Evolutionary conservation across 2,888 invertebrate species (phyloP), one percentile per base, ranked within the genome.

Genomic region (Chrysopilus asiliformis): DNA sequence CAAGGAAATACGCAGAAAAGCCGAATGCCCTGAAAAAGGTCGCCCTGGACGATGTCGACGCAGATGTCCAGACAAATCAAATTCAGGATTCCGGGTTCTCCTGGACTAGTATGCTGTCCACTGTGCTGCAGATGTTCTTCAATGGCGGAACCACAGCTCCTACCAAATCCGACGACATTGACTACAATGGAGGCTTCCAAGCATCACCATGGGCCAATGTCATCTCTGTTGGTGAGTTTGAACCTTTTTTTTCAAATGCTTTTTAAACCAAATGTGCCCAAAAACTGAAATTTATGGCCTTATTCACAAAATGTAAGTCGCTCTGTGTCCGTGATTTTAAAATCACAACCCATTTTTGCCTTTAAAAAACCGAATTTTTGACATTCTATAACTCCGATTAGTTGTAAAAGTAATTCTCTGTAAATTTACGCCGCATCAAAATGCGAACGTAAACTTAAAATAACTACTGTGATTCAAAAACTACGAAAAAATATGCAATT

Each of bases 11-110:
- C 58, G 85, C 83, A 0, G 86, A 85, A 56, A 90, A 90, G 58
- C 80, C 87, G 10, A 90, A 89, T 56, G 78, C 83, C 12, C 73
- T 84, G 52, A 90, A 90, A 66, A 90, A 90, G 65, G 86, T 86
- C 4, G 78, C 78, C 3, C 60, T 80, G 20, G 83, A 85, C 50
- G 83, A 86, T 55, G 61, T 86, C 43, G 84, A 85, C 48, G 83
- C 85, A 47, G 86, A 86, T 49, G 71, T 84, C 44, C 76, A 77
- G 56, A 80, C 76, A 43, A 87, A 86, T 64, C 78, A 80, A 46
- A 80, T 86, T 50, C 75, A 77, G 39, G 79, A 80, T 46, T 56
- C 64, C 26, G 83, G 84, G 37, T 89, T 87, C 60, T 83, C 86
- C 14, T 89, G 87, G 87, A 79, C 84, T 32, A 86, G 82, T 60